These are phyloP conservation scores for Caenorhabditis afra DNA, from an alignment of 2,888 invertebrate species.

Conservation along the genomic window DNA sequence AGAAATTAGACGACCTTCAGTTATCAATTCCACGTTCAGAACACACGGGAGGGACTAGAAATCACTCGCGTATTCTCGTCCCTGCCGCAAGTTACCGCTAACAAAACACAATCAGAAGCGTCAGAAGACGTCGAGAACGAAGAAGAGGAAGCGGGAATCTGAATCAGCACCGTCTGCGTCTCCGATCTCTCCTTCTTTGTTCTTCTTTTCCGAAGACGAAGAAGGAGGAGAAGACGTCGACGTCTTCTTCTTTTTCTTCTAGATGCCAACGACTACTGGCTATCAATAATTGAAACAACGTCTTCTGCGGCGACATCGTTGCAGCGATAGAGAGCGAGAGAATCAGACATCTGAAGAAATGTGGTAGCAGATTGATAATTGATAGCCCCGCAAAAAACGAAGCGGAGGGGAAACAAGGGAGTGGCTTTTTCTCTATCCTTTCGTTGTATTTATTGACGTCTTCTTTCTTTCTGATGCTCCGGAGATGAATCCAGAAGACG, in stretches of 20 bases:
- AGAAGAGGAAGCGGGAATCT: neutral
- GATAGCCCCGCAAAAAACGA: slow-evolving; percentile 24
- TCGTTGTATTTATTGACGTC: slow-evolving; percentile 10
- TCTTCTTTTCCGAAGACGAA: slow-evolving; percentile 23
- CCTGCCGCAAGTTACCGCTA: no score
- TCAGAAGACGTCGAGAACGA: neutral
- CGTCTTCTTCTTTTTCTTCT: slow-evolving; percentile 4
- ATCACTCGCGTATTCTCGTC: neutral
- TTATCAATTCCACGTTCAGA: no score
- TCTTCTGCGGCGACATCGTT: no score
- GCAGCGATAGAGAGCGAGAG: no score
- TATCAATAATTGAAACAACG: slow-evolving; percentile 56
- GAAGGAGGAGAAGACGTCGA: no score
- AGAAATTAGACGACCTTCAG: no score
- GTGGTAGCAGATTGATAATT: slow-evolving; percentile 36
- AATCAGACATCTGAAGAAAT: neutral
- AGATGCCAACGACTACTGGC: slow-evolving; percentile 21
- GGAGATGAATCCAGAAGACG: slow-evolving; percentile 31
- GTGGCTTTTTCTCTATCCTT: slow-evolving; percentile 3
- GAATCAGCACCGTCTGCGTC: slow-evolving; percentile 19
- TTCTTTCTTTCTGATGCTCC: slow-evolving; percentile 1
- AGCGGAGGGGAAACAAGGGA: no score
- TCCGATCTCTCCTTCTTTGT: slow-evolving; percentile 10
- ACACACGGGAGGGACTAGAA: no score
- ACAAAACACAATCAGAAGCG: neutral